Conservation (phyloP, 2,113 vertebrate genomes). For the Turnix velox region DNA sequence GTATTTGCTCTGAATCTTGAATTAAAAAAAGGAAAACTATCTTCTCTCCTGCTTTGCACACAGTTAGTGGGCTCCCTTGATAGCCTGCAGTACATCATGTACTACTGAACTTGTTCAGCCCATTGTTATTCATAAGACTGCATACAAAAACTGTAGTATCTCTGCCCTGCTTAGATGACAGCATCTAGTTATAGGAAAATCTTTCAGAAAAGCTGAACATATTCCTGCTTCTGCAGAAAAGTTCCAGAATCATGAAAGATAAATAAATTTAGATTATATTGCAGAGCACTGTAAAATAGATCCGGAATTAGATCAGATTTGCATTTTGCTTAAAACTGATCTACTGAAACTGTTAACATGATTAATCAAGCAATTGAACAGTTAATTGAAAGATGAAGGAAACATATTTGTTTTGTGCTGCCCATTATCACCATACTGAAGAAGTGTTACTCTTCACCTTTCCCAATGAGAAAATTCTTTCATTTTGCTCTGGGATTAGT, state of each 20-base stretch:
- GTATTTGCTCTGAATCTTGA: background rate
- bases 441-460: background rate
- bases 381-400: background rate
- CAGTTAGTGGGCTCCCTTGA: slow-evolving; percentile 14
- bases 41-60: background rate
- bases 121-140: slow-evolving; percentile 12
- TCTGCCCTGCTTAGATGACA: background rate
- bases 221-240: background rate
- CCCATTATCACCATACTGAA: background rate
- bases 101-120: slow-evolving; percentile 5
- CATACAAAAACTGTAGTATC: background rate
- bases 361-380: background rate
- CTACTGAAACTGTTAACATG: background rate
- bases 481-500: background rate
- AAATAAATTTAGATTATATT: background rate
- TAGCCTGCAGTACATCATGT: background rate
- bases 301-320: background rate
- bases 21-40: slow-evolving; percentile 9
- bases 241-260: background rate
- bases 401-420: background rate
- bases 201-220: background rate
- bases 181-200: background rate
- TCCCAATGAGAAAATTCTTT: background rate
- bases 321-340: background rate
- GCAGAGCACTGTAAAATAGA: background rate